Conservation (phyloP, 1,140 invertebrate species). For the Philopotamus ludificatus region DNA sequence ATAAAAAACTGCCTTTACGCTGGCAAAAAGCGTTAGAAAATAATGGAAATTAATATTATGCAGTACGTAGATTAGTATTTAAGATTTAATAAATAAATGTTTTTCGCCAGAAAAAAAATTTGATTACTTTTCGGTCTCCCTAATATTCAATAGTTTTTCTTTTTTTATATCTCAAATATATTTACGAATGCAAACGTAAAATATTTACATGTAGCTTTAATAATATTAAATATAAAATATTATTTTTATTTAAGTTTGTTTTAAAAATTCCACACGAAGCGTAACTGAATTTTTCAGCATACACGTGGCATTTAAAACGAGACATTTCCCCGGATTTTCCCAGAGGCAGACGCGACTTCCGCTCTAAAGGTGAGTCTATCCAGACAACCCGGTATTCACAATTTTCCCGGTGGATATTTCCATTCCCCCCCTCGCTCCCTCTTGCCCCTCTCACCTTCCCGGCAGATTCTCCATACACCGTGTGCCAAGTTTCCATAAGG, state of each 20-base stretch:
- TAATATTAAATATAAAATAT: neutral
- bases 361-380: constrained; percentile 18
- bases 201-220: neutral
- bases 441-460: neutral
- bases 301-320: neutral
- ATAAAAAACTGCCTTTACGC: no score
- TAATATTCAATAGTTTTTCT: no score
- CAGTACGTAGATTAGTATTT: no score
- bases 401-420: neutral
- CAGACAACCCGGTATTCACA: constrained; percentile 5
- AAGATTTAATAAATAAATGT: no score
- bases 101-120: no score
- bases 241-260: neutral
- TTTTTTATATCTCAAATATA: no score
- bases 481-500: neutral
- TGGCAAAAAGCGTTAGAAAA: no score
- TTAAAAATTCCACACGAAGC: neutral
- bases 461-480: neutral
- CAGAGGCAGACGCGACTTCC: no score
- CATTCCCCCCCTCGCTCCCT: neutral
- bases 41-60: no score
- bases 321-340: neutral
- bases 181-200: no score
- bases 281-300: neutral
- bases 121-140: no score